phyloP scores from a whole-genome alignment of 1,140 invertebrate genomes.

The Heliconius hewitsoni region DNA sequence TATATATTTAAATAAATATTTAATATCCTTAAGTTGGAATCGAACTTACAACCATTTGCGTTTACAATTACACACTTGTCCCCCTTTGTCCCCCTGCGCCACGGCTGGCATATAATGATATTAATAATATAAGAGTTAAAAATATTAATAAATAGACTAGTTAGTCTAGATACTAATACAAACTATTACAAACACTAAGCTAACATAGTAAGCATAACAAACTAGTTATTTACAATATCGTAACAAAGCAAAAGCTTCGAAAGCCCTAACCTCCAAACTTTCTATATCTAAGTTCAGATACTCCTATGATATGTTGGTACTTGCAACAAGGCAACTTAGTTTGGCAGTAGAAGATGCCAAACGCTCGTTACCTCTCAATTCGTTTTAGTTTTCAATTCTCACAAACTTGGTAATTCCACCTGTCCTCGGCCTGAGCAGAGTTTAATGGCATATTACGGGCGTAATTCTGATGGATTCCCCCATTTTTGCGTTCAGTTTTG shows the following conservation, averaged over 20 bases:
- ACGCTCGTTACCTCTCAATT: slow-evolving; percentile 31
- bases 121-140: too few relatives aligned
- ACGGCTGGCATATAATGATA: too few relatives aligned
- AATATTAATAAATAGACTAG: neutral
- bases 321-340: neutral
- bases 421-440: slow-evolving; percentile 56
- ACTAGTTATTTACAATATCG: neutral
- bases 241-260: neutral
- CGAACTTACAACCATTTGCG: too few relatives aligned
- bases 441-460: slow-evolving; percentile 54
- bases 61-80: too few relatives aligned
- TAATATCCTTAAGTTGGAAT: too few relatives aligned
- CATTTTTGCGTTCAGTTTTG: slow-evolving; percentile 40
- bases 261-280: neutral
- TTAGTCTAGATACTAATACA: too few relatives aligned
- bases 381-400: slow-evolving; percentile 34
- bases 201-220: neutral
- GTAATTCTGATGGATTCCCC: slow-evolving; percentile 49
- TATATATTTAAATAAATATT: too few relatives aligned
- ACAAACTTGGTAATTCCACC: slow-evolving; percentile 53
- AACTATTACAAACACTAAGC: neutral
- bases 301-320: neutral
- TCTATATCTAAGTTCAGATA: neutral
- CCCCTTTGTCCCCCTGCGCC: too few relatives aligned
- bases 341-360: neutral